phyloP scores from a whole-genome alignment of 2,797 vertebrate species.

The Lepus oiostolus region DNA sequence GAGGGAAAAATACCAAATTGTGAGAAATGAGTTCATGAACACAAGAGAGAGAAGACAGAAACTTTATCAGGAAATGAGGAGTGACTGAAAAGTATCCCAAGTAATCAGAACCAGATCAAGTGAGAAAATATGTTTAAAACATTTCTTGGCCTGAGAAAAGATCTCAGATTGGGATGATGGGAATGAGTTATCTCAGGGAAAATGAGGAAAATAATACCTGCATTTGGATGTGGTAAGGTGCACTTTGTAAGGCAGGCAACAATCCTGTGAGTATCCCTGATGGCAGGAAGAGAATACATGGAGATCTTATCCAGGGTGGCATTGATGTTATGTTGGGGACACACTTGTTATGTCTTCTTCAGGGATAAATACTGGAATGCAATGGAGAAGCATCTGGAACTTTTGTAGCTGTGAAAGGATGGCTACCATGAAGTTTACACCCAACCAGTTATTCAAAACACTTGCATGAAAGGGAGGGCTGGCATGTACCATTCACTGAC shows the following conservation, averaged over 20 bases:
- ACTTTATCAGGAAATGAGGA: slow-evolving; percentile 52
- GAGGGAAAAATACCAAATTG: neutral
- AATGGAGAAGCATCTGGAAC: neutral
- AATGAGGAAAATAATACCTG: slow-evolving; percentile 43
- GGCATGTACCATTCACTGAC: neutral
- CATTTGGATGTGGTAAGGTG: neutral
- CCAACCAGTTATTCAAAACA: slow-evolving; percentile 28
- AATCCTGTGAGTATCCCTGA: neutral
- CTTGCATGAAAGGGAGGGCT: neutral
- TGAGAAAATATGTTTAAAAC: slow-evolving; percentile 27
- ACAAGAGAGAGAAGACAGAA: neutral
- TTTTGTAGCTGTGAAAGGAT: neutral
- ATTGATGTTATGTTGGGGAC: slow-evolving; percentile 1
- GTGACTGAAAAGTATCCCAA: slow-evolving; percentile 23
- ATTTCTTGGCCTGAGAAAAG: slow-evolving; percentile 43
- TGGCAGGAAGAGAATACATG: neutral
- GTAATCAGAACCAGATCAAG: slow-evolving; percentile 25
- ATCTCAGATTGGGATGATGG: neutral
- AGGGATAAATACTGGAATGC: neutral
- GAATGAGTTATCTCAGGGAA: neutral
- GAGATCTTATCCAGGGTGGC: neutral
- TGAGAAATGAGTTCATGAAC: neutral
- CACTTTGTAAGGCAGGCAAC: slow-evolving; percentile 11
- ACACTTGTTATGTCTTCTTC: slow-evolving; percentile 7
- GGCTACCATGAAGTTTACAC: neutral